Evolutionary conservation across 2,797 vertebrate genomes (phyloP).

Genomic region (Myotis pilosus): DNA sequence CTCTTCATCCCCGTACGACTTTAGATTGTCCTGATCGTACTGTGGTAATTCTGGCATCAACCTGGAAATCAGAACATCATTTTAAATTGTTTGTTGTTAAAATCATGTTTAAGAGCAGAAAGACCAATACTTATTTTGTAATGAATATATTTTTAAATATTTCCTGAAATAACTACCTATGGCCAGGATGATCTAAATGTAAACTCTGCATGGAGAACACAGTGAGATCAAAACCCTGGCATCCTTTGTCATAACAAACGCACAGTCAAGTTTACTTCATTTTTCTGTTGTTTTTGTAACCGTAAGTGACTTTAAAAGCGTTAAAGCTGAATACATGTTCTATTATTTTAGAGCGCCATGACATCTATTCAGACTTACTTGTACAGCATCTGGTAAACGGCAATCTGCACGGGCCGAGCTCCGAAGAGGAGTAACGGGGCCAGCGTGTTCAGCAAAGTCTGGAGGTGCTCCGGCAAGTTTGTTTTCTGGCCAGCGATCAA

Average conservation of each 20-base stretch:
- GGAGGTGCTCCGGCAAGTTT: constrained; percentile 92
- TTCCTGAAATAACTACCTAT: background rate
- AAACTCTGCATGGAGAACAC: background rate
- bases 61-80: constrained; percentile 80
- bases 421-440: constrained; percentile 92
- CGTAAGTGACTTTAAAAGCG: background rate
- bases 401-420: constrained; percentile 92
- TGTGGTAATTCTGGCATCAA: constrained; percentile 95
- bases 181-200: background rate
- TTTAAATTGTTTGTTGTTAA: constrained; percentile 1
- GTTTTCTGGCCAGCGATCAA: constrained; percentile 93
- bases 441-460: constrained; percentile 94
- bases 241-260: background rate
- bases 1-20: constrained; percentile 90
- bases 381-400: constrained; percentile 90
- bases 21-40: constrained; percentile 92
- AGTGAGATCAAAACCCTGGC: background rate
- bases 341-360: background rate
- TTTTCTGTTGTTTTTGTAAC: background rate
- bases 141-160: background rate
- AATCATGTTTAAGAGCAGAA: background rate
- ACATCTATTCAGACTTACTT: constrained; percentile 86
- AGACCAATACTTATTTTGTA: background rate
- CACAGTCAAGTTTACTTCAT: background rate
- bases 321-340: background rate